Percentiles rank a stretch among this genome's conserved stretches.
phyloP scores from a whole-genome alignment of 2,113 vertebrate species.

The Clupea harengus region DNA sequence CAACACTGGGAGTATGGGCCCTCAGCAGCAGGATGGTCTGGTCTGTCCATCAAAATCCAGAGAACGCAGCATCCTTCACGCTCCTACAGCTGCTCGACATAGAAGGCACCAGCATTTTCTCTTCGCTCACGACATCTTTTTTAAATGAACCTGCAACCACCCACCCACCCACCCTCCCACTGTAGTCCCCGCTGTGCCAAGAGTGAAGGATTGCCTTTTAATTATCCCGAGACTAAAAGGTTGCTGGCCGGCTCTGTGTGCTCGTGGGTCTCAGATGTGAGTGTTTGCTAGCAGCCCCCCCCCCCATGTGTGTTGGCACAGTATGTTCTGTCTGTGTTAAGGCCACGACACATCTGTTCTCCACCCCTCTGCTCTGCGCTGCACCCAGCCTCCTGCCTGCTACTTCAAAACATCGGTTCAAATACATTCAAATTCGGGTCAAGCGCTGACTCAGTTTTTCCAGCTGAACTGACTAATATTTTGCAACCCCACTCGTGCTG shows the following conservation, averaged over 20 bases:
- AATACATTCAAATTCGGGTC: not conserved
- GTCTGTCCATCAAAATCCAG: not conserved
- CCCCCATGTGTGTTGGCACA: not conserved
- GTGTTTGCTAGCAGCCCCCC: not conserved
- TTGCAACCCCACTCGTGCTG: not conserved
- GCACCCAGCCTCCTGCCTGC: conserved; percentile 8
- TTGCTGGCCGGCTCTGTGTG: not conserved
- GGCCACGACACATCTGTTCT: conserved; percentile 28
- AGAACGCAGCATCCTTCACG: not conserved
- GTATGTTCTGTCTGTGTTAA: conserved; percentile 11
- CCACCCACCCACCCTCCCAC: not conserved
- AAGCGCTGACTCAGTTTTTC: conserved; percentile 14
- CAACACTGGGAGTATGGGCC: not conserved
- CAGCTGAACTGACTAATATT: not conserved
- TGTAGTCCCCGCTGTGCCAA: not conserved
- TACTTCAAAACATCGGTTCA: conserved; percentile 3
- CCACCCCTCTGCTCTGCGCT: conserved; percentile 15
- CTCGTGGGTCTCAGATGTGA: not conserved
- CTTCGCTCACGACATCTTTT: not conserved
- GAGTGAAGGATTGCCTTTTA: not conserved
- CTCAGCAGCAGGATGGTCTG: not conserved
- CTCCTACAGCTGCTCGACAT: not conserved
- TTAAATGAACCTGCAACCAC: not conserved
- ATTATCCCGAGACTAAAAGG: not conserved
- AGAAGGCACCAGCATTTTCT: not conserved